phyloP scores from a whole-genome alignment of 2,888 invertebrate genomes.

The Drosophila lutescens region DNA sequence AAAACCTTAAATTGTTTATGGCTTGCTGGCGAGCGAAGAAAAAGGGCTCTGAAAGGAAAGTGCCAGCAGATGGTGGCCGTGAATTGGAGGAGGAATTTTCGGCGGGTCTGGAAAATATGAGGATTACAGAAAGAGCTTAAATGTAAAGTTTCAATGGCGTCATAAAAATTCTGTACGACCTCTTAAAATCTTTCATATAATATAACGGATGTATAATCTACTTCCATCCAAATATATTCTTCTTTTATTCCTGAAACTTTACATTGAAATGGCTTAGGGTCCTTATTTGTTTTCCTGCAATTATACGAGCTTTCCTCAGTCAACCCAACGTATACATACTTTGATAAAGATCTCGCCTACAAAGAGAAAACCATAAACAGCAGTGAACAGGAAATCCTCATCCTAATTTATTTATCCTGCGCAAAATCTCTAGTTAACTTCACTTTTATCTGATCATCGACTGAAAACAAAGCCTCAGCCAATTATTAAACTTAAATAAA shows the following conservation, averaged over 20 bases:
- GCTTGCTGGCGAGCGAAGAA: slow-evolving; percentile 16
- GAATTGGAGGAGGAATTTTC: background rate
- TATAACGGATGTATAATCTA: no score
- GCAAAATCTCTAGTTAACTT: background rate
- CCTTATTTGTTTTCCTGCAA: background rate
- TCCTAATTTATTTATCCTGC: background rate
- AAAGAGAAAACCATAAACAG: background rate
- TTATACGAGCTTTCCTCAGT: background rate
- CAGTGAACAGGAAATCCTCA: slow-evolving; percentile 2
- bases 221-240: no score
- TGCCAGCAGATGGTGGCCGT: slow-evolving; percentile 32
- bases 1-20: slow-evolving; percentile 40
- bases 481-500: slow-evolving; percentile 32
- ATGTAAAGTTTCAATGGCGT: background rate
- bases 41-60: slow-evolving; percentile 30
- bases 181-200: background rate
- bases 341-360: background rate
- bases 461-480: slow-evolving; percentile 16
- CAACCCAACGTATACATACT: background rate
- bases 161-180: background rate
- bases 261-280: no score
- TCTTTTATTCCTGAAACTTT: no score
- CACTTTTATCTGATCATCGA: slow-evolving; percentile 8
- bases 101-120: background rate
- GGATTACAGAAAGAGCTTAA: background rate